Evolutionary conservation across 1,140 invertebrate species (phyloP).

Genomic region (Lordiphosa mommai): DNA sequence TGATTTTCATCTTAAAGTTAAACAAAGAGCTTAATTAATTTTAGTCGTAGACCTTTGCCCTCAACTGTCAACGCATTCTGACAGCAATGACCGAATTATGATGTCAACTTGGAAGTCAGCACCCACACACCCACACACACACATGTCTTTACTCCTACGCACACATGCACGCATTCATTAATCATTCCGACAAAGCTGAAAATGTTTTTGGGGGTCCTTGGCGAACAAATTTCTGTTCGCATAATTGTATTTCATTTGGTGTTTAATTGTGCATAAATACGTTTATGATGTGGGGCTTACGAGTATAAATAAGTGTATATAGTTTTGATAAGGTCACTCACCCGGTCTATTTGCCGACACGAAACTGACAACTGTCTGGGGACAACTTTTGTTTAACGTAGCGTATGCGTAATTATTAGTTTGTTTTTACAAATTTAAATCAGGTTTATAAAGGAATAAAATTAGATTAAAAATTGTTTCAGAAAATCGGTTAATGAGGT

Average conservation of each 20-base stretch:
- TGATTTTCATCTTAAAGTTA: constrained; percentile 32
- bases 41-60: constrained; percentile 10
- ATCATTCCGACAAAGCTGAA: constrained; percentile 53
- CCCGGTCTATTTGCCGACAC: constrained; percentile 5
- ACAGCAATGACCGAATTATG: constrained; percentile 63
- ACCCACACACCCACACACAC: constrained; percentile 6
- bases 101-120: constrained; percentile 67
- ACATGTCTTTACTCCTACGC: neutral
- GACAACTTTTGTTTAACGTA: neutral
- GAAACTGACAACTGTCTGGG: neutral
- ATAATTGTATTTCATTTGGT: constrained; percentile 66
- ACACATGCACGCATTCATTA: constrained; percentile 47
- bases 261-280: constrained; percentile 67
- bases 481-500: too few species aligned
- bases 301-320: neutral
- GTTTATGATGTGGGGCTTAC: constrained; percentile 25
- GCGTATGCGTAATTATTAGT: neutral
- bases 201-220: constrained; percentile 19
- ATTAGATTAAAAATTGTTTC: too few species aligned
- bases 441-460: too few species aligned
- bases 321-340: constrained; percentile 31
- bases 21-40: constrained; percentile 23
- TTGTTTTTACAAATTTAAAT: too few species aligned
- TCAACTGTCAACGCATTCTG: constrained; percentile 48
- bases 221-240: constrained; percentile 42